A percentile compares a stretch with the other conserved stretches of the same genome.
Evolutionary conservation across 1,140 invertebrate genomes (phyloP).

Genomic region (Pentalonia nigronervosa): DNA sequence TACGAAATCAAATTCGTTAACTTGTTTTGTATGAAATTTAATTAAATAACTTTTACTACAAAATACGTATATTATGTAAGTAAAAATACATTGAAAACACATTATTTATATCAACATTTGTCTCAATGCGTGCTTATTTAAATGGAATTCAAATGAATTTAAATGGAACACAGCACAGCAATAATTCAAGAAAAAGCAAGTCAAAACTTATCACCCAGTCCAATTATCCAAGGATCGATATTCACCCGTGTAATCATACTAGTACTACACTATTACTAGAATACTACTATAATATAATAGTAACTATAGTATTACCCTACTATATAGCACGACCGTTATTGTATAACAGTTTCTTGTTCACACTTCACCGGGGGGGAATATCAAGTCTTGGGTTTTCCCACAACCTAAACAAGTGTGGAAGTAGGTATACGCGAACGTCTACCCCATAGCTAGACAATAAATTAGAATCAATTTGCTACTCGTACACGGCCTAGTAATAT

Average conservation of each 20-base stretch:
- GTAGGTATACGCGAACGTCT: neutral
- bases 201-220: neutral
- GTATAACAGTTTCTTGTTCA: slow-evolving; percentile 17
- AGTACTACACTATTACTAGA: neutral
- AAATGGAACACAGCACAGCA: neutral
- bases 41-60: neutral
- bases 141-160: neutral
- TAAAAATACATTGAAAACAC: neutral
- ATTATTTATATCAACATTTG: neutral
- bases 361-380: neutral
- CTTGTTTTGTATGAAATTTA: neutral
- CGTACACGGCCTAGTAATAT: neutral
- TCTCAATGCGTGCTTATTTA: neutral
- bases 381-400: neutral
- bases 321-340: neutral
- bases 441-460: neutral
- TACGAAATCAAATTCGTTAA: neutral
- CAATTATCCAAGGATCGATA: neutral
- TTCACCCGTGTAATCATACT: neutral
- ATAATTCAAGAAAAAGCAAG: neutral
- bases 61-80: neutral
- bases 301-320: too few relatives aligned
- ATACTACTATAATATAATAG: too few relatives aligned
- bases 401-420: neutral
- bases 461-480: slow-evolving; percentile 20